Evolutionary conservation across 2,113 vertebrate genomes (phyloP).

Genomic region (Micromys minutus): DNA sequence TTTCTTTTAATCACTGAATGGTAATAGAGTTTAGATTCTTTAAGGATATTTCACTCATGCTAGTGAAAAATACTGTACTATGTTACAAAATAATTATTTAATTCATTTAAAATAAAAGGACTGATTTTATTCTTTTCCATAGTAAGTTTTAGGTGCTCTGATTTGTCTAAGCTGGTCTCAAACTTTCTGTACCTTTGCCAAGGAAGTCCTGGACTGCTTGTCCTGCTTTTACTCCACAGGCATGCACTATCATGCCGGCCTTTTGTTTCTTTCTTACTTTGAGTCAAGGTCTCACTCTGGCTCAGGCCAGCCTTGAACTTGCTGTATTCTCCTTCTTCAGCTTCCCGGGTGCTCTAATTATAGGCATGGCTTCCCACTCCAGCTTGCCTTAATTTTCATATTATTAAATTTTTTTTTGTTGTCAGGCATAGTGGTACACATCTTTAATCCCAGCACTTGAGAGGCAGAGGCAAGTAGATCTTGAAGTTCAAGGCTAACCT

Average conservation of each 20-base stretch:
- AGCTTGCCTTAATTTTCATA: constrained; percentile 35
- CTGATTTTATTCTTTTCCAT: constrained; percentile 1
- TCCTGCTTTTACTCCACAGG: neutral
- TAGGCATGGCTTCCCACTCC: neutral
- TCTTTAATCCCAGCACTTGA: neutral
- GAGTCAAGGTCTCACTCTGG: neutral
- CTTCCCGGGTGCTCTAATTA: neutral
- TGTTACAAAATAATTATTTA: constrained; percentile 40
- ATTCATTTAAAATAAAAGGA: neutral
- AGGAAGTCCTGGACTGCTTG: neutral
- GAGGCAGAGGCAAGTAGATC: neutral
- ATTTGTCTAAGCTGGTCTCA: neutral
- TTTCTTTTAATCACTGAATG: neutral
- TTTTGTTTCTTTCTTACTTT: neutral
- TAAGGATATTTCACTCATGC: neutral
- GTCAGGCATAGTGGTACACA: neutral
- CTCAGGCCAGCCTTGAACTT: neutral
- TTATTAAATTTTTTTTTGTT: constrained; percentile 34
- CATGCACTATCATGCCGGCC: neutral
- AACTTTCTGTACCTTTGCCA: neutral
- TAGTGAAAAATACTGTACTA: neutral
- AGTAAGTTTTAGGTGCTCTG: constrained; percentile 44
- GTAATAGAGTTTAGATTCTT: constrained; percentile 22
- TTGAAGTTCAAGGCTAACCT: neutral
- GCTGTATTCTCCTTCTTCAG: neutral